These are phyloP conservation scores for Phocides pigmalion DNA, from an alignment of 1,140 invertebrate species.

Conservation along the genomic window DNA sequence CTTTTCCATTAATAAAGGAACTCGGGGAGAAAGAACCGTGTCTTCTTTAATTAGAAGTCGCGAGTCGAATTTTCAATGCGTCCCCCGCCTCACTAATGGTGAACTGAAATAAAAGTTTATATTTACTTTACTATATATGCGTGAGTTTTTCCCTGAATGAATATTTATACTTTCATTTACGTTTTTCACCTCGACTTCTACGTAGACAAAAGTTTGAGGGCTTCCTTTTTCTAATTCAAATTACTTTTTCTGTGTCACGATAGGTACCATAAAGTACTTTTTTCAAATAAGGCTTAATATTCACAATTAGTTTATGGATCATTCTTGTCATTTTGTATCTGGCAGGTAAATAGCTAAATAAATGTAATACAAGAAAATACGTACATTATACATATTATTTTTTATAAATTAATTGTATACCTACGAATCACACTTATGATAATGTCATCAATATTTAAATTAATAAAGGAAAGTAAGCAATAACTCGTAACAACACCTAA, in stretches of 20 bases:
- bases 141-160: slow-evolving; percentile 71
- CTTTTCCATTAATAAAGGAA: slow-evolving; percentile 75
- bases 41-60: slow-evolving; percentile 79
- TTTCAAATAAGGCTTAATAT: too few relatives aligned
- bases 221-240: slow-evolving; percentile 63
- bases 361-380: too few relatives aligned
- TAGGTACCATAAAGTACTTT: background rate
- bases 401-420: too few relatives aligned
- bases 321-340: too few relatives aligned
- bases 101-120: slow-evolving; percentile 80
- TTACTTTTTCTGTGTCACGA: slow-evolving; percentile 49
- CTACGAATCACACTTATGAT: too few relatives aligned
- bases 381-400: too few relatives aligned
- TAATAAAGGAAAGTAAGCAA: background rate
- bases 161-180: slow-evolving; percentile 76
- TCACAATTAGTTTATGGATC: too few relatives aligned
- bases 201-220: slow-evolving; percentile 60
- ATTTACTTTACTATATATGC: slow-evolving; percentile 80
- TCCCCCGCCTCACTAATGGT: slow-evolving; percentile 62
- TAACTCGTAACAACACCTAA: background rate
- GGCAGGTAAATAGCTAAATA: too few relatives aligned
- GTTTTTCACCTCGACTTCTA: slow-evolving; percentile 70
- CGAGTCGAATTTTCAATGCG: slow-evolving; percentile 77
- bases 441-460: too few relatives aligned
- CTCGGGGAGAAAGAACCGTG: slow-evolving; percentile 61